Percentiles rank a stretch among this genome's conserved stretches.
Evolutionary conservation across 2,888 invertebrate species (phyloP).

Genomic region (Sinhomidia bicolor): DNA sequence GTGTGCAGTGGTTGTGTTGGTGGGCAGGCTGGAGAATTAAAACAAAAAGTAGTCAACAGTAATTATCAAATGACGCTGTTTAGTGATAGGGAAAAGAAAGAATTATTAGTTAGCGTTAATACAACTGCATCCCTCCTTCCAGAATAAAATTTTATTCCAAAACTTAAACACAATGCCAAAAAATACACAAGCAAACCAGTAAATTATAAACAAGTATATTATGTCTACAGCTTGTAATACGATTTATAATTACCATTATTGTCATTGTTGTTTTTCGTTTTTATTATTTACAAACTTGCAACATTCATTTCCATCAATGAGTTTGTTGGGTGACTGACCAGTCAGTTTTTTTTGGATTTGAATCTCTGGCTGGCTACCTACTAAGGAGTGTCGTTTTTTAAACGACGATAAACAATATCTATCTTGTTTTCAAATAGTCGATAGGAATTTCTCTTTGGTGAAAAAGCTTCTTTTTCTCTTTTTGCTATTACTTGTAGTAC

Average conservation of each 20-base stretch:
- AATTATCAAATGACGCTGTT: neutral
- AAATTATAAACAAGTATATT: neutral
- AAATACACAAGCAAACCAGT: too few relatives aligned
- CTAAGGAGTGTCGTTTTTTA: too few relatives aligned
- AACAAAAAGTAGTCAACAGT: neutral
- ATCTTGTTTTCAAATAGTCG: too few relatives aligned
- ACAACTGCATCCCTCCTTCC: too few relatives aligned
- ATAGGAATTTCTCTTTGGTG: too few relatives aligned
- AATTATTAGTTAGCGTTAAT: constrained; percentile 1
- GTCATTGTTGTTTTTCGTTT: neutral
- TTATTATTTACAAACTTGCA: neutral
- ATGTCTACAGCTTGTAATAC: neutral
- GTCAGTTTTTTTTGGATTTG: too few relatives aligned
- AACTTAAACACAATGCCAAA: too few relatives aligned
- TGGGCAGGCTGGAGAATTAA: constrained; percentile 52
- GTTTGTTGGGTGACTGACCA: neutral
- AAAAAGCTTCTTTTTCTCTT: too few relatives aligned
- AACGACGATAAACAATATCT: too few relatives aligned
- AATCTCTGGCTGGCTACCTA: too few relatives aligned
- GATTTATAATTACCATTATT: neutral
- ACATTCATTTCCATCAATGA: neutral
- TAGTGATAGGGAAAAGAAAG: neutral
- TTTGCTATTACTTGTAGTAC: too few relatives aligned
- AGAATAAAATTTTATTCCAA: too few relatives aligned
- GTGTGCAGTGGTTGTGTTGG: constrained; percentile 46